Percentiles rank a stretch among this genome's conserved stretches.
phyloP scores from a whole-genome alignment of 2,797 vertebrate genomes.

The Neosilurus mollespiculum region DNA sequence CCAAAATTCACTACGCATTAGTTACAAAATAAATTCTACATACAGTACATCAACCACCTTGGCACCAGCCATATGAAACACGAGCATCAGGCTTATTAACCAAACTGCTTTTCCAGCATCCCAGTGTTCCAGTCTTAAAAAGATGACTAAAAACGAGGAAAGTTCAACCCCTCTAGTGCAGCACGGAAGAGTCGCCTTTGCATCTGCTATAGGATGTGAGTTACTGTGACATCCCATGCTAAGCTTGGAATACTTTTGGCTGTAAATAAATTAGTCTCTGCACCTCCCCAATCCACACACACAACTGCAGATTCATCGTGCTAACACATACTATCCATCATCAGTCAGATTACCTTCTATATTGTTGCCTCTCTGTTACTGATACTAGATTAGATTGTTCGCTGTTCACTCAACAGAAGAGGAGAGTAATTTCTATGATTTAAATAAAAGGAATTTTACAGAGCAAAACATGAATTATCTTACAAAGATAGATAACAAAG shows the following conservation, averaged over 20 bases:
- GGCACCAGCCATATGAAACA: neutral
- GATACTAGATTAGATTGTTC: slow-evolving; percentile 14
- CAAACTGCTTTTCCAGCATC: neutral
- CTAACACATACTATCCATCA: slow-evolving; percentile 57
- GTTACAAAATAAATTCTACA: neutral
- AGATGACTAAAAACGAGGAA: slow-evolving; percentile 6
- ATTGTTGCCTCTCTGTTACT: slow-evolving; percentile 46
- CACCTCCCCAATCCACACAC: neutral
- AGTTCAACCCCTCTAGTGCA: neutral
- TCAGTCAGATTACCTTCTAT: slow-evolving; percentile 58
- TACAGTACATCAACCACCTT: neutral
- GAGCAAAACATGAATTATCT: neutral
- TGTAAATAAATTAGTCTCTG: slow-evolving; percentile 45
- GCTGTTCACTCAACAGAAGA: neutral
- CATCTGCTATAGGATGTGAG: neutral
- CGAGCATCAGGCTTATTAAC: slow-evolving; percentile 5
- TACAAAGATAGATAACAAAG: neutral
- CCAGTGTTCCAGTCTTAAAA: neutral
- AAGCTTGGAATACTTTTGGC: slow-evolving; percentile 28
- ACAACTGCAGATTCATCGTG: slow-evolving; percentile 28
- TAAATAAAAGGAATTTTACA: no score
- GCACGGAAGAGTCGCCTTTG: neutral
- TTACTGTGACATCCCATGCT: neutral
- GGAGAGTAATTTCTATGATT: no score
- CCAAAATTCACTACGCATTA: neutral